Percentiles rank a stretch among this genome's conserved stretches.
phyloP scores from a whole-genome alignment of 2,888 invertebrate genomes.

The Leucophora obtusa region DNA sequence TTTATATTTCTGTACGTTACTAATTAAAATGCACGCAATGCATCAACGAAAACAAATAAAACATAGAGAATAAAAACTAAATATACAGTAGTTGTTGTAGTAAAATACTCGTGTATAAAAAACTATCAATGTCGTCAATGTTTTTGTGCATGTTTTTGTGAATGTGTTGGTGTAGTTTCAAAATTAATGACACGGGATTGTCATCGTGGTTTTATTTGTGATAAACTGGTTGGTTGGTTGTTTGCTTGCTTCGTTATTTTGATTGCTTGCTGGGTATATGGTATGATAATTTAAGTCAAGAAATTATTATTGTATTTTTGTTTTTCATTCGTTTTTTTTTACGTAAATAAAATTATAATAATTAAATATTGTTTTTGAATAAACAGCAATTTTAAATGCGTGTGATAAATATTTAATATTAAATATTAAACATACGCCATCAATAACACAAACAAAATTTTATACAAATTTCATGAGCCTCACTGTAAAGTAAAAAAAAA shows the following conservation, averaged over 20 bases:
- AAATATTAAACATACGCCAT: neutral
- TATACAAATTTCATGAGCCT: no score
- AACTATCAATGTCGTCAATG: slow-evolving; percentile 32
- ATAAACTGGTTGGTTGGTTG: slow-evolving; percentile 44
- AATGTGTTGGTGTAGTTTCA: slow-evolving; percentile 2
- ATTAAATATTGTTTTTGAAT: neutral
- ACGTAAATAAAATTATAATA: neutral
- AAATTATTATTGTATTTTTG: neutral
- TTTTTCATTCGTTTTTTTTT: neutral
- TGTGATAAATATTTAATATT: neutral
- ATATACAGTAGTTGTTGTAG: no score
- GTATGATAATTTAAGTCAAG: neutral
- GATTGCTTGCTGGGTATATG: neutral
- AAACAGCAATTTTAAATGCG: neutral
- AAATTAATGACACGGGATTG: slow-evolving; percentile 31
- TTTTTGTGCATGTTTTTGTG: neutral
- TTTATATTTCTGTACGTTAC: slow-evolving; percentile 40
- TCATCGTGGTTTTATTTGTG: slow-evolving; percentile 42
- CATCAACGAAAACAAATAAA: slow-evolving; percentile 53
- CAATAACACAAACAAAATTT: no score
- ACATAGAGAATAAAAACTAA: slow-evolving; percentile 1
- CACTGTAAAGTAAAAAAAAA: no score
- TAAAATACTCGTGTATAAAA: neutral
- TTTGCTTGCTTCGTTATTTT: no score
- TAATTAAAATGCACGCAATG: slow-evolving; percentile 62